phyloP scores from a whole-genome alignment of 2,113 vertebrate genomes.

The Mesoclemmys tuberculata region DNA sequence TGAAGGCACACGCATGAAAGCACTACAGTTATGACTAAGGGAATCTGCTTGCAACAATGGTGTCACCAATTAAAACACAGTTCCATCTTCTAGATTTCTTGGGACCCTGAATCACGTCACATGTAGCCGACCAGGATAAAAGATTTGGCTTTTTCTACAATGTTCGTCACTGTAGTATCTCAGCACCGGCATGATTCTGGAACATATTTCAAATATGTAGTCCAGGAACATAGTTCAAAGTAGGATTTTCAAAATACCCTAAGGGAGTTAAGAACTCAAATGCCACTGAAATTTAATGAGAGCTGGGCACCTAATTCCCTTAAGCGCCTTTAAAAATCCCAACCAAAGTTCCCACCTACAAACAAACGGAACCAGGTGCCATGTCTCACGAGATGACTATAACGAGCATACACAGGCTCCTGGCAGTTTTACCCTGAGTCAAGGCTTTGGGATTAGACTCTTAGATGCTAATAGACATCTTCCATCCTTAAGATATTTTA shows the following conservation, averaged over 20 bases:
- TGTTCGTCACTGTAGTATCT: background rate
- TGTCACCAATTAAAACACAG: background rate
- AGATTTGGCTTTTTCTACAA: background rate
- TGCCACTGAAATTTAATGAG: background rate
- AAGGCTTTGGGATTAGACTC: background rate
- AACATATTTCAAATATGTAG: background rate
- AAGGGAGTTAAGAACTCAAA: background rate
- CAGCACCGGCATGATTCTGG: background rate
- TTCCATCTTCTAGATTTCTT: fast-evolving
- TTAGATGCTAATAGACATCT: background rate
- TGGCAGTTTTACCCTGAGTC: background rate
- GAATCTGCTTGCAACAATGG: background rate
- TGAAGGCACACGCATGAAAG: no score
- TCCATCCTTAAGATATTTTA: conserved; percentile 35
- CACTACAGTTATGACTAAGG: background rate
- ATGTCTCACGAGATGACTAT: background rate
- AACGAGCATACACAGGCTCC: background rate
- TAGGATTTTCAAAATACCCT: background rate
- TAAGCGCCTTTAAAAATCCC: background rate
- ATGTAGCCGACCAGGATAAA: background rate
- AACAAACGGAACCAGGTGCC: background rate
- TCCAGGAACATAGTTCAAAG: background rate
- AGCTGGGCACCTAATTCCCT: background rate
- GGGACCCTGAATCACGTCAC: background rate
- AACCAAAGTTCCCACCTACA: background rate